Percentiles rank a stretch among this genome's conserved stretches.
phyloP scores from a whole-genome alignment of 2,888 invertebrate genomes.

The Nebria brevicollis region DNA sequence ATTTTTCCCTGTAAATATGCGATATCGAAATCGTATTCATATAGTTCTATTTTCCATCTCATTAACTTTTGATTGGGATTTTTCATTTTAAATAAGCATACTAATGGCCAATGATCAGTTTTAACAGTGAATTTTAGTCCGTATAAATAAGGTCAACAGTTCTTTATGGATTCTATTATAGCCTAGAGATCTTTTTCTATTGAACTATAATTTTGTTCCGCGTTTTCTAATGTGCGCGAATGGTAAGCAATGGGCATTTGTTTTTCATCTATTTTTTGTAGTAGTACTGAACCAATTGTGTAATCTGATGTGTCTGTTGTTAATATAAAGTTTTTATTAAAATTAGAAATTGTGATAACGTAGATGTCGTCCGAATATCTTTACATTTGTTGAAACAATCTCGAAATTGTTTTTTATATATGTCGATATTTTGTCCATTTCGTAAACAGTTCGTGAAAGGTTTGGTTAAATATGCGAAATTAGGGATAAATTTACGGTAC shows the following conservation, averaged over 20 bases:
- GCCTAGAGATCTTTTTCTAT: neutral
- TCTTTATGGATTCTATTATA: constrained; percentile 20
- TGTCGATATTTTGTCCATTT: constrained; percentile 47
- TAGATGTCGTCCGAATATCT: too few relatives aligned
- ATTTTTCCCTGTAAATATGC: constrained; percentile 16
- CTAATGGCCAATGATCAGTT: constrained; percentile 23
- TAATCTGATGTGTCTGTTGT: too few relatives aligned
- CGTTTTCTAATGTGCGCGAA: too few relatives aligned
- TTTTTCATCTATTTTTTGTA: too few relatives aligned
- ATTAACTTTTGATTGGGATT: constrained; percentile 30
- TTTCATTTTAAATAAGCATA: constrained; percentile 30
- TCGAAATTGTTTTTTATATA: neutral
- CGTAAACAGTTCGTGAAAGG: constrained; percentile 48
- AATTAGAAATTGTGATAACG: too few relatives aligned
- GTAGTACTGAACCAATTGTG: too few relatives aligned
- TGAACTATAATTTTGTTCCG: too few relatives aligned
- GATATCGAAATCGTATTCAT: neutral
- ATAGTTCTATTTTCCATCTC: constrained; percentile 25
- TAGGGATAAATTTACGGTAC: constrained; percentile 48
- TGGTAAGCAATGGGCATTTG: too few relatives aligned
- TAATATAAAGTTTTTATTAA: too few relatives aligned
- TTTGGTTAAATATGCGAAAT: constrained; percentile 50
- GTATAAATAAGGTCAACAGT: constrained; percentile 27
- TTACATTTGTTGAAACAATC: too few relatives aligned
- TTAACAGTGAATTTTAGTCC: constrained; percentile 21